phyloP scores from a whole-genome alignment of 2,113 vertebrate genomes.

The Scophthalmus maximus region DNA sequence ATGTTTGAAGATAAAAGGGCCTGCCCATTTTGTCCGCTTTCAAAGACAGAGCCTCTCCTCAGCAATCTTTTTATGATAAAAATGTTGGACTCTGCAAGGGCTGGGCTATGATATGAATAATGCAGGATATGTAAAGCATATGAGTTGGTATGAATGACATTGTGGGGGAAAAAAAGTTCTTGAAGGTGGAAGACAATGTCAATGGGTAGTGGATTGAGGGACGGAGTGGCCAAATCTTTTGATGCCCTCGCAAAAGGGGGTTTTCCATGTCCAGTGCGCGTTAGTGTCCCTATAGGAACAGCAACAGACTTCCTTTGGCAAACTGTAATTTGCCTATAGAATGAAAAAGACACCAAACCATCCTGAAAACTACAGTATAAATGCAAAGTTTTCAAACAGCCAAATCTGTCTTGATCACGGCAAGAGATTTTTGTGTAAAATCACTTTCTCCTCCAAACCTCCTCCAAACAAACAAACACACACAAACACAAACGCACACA shows the following conservation, averaged over 20 bases:
- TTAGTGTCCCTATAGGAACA: not conserved
- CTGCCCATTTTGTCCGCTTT: not conserved
- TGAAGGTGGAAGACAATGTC: conserved; percentile 25
- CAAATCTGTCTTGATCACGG: no score
- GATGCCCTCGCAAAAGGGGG: not conserved
- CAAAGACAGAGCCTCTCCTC: conserved; percentile 8
- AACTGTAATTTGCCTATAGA: not conserved
- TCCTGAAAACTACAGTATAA: not conserved
- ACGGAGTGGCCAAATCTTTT: not conserved
- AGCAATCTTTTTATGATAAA: conserved; percentile 10
- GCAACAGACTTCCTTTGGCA: not conserved
- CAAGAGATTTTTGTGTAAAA: no score
- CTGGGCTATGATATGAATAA: conserved; percentile 33
- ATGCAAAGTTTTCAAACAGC: not conserved
- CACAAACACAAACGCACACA: no score
- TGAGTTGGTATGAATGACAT: conserved; percentile 9
- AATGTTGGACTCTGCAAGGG: conserved; percentile 6
- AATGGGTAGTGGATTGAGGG: not conserved
- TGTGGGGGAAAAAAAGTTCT: conserved; percentile 31
- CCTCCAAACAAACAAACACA: no score
- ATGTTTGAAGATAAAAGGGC: conserved; percentile 7
- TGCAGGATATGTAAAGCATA: conserved; percentile 9
- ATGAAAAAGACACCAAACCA: not conserved
- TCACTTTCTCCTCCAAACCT: no score
- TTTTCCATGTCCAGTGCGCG: not conserved